phyloP scores from a whole-genome alignment of 1,140 invertebrate species.

The Nixonia krombeini region DNA sequence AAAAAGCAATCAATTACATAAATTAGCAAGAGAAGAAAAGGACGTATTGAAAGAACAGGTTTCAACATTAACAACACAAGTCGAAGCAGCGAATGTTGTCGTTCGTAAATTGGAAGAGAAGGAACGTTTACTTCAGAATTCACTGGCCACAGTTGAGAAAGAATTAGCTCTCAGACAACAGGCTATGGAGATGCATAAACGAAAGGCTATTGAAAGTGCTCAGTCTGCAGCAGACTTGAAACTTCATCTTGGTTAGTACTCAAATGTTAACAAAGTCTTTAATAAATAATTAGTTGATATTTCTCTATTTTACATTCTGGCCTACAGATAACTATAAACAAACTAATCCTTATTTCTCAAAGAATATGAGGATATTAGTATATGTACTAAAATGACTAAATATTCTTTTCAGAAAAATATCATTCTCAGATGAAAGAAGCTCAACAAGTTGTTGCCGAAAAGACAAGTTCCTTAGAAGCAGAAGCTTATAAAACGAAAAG shows the following conservation, averaged over 20 bases:
- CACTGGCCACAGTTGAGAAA: slow-evolving; percentile 94
- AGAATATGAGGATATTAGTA: too few relatives aligned
- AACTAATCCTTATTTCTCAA: too few relatives aligned
- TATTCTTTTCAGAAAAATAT: slow-evolving; percentile 83
- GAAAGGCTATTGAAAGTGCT: slow-evolving; percentile 95
- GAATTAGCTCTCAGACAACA: slow-evolving; percentile 91
- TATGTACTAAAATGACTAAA: too few relatives aligned
- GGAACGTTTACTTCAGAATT: slow-evolving; percentile 93
- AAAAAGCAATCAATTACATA: slow-evolving; percentile 97
- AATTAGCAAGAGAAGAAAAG: slow-evolving; percentile 92
- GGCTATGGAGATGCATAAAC: slow-evolving; percentile 97
- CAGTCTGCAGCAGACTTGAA: slow-evolving; percentile 98
- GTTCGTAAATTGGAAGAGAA: slow-evolving; percentile 97
- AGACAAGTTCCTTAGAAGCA: slow-evolving; percentile 94
- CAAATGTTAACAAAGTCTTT: too few relatives aligned
- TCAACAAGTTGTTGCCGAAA: slow-evolving; percentile 96
- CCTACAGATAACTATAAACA: too few relatives aligned
- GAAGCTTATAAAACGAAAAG: slow-evolving; percentile 98
- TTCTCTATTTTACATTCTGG: too few relatives aligned
- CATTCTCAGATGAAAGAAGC: slow-evolving; percentile 98
- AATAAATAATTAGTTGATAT: too few relatives aligned
- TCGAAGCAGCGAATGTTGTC: slow-evolving; percentile 96
- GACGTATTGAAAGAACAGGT: slow-evolving; percentile 92
- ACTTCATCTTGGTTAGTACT: slow-evolving; percentile 92
- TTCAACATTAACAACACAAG: slow-evolving; percentile 88